Evolutionary conservation across 2,888 invertebrate species (phyloP), one percentile per base, ranked within the genome.

Genomic region (Synanthedon tipuliformis): DNA sequence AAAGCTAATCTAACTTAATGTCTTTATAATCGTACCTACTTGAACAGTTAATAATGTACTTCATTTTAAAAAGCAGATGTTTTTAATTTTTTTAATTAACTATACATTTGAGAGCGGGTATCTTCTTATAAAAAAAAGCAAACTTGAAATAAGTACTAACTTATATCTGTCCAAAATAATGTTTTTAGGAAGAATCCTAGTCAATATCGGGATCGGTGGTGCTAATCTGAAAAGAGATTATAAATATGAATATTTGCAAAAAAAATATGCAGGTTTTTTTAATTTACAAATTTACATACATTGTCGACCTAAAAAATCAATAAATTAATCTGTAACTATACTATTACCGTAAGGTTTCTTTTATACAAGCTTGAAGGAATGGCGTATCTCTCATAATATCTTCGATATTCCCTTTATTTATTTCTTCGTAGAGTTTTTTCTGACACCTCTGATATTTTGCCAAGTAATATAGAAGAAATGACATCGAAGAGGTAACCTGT

Each of bases 401-500:
- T 7, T 62, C 61, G 3, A 77, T 57, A 51, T 80, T 68, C 3
- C 64, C 59, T 5, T 66, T 61, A 41, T 68, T 68, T 18, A 92
- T 77, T 80, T 94, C 94, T n/a, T 90, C 81, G 58, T 86, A 87
- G 0, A 93, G 75, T 54, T 78, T 78, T 53, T 88, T 88, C 69
- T 94, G 94, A 7, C 85, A 83, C 54, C 89, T 84, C 49, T 91
- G 91, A 68, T 91, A 89, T 59, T 88, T 90, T 0, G 93, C 91
- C 61, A 94, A 73, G 63, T 90, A 89, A 66, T 93, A 94, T 53
- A 94, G 61, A 34, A 92, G 65, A 64, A 92, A 92, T 0, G 90
- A 87, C 64, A 89, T 86, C 1, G 90, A 88, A 56, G 91, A 90
- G 0, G 90, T 80, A 5, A 90, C 89, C 90, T 90, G 63, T 12